Evolutionary conservation across 1,140 invertebrate species (phyloP), one percentile per base, ranked within the genome.

Genomic region (Wasmannia auropunctata): DNA sequence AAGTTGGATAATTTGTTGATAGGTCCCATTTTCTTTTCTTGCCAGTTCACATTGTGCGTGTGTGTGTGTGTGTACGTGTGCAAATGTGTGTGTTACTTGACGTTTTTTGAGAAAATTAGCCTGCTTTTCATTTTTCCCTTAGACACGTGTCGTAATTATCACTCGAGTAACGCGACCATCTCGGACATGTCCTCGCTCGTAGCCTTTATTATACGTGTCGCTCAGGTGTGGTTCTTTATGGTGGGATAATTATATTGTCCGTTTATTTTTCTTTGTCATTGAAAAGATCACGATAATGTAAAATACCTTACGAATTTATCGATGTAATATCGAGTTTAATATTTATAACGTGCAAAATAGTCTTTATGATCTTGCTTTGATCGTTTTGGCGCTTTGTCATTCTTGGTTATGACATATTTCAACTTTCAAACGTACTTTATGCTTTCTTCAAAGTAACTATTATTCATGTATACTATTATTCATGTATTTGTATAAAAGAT

Each of bases 1-100:
- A 80, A 69, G 31, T 37, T 25, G n/a, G 43, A 56, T 54, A 37
- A 80, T 28, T 80, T 54, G 25, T 54, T 51, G 46, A 54, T 25
- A 69, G 22, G 63, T n/a, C 31, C 65, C 62, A 40, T 69, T 28
- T 54, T 34, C 60, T 8, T 37, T 51, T 70, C 40, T 14, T 28
- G 77, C 4, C 22, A 40, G 8, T 65, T 51, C 22, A 49, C 14
- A 16, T 0, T 16, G 19, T n/a, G n/a, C n/a, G n/a, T n/a, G n/a
- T n/a, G n/a, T n/a, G n/a, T n/a, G n/a, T n/a, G n/a, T n/a, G n/a
- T n/a, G n/a, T n/a, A n/a, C n/a, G n/a, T n/a, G n/a, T n/a, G n/a
- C n/a, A n/a, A n/a, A n/a, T n/a, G n/a, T n/a, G n/a, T n/a, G n/a
- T 22, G n/a, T 65, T 49, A 34, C 1, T 10, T 46, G 37, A 40